phyloP scores from a whole-genome alignment of 2,797 vertebrate genomes.

The Vultur gryphus region DNA sequence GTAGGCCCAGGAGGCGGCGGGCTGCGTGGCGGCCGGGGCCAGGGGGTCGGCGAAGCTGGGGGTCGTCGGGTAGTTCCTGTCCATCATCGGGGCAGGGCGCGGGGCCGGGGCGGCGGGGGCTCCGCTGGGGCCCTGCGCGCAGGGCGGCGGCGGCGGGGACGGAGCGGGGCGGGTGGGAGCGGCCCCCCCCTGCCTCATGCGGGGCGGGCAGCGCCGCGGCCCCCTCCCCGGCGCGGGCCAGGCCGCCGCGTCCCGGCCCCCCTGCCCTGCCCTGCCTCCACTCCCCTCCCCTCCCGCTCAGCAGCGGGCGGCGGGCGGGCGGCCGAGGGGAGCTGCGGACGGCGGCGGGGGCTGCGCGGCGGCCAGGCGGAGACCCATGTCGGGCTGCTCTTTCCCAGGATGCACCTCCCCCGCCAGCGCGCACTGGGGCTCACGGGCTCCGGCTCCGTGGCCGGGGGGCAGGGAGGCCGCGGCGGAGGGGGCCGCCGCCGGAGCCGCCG shows the following conservation, averaged over 20 bases:
- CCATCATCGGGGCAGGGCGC: constrained; percentile 84
- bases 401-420: constrained; percentile 32
- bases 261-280: neutral
- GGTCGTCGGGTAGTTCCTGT: constrained; percentile 91
- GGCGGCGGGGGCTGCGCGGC: neutral
- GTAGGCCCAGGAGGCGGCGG: constrained; percentile 83
- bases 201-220: neutral
- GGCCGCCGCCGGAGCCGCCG: neutral
- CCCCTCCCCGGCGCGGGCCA: neutral
- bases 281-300: neutral
- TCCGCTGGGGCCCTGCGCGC: constrained; percentile 8
- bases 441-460: neutral
- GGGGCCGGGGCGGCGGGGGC: constrained; percentile 43
- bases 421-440: neutral
- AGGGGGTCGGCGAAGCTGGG: constrained; percentile 88
- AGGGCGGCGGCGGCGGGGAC: neutral
- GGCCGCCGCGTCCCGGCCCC: neutral
- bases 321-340: neutral
- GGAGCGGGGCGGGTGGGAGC: neutral
- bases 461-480: neutral
- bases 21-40: constrained; percentile 81
- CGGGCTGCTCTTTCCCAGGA: constrained; percentile 31
- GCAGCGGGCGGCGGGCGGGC: neutral
- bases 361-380: constrained; percentile 27
- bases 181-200: neutral